Evolutionary conservation across 2,113 vertebrate species (phyloP).

Genomic region (Rhinolophus sinicus): DNA sequence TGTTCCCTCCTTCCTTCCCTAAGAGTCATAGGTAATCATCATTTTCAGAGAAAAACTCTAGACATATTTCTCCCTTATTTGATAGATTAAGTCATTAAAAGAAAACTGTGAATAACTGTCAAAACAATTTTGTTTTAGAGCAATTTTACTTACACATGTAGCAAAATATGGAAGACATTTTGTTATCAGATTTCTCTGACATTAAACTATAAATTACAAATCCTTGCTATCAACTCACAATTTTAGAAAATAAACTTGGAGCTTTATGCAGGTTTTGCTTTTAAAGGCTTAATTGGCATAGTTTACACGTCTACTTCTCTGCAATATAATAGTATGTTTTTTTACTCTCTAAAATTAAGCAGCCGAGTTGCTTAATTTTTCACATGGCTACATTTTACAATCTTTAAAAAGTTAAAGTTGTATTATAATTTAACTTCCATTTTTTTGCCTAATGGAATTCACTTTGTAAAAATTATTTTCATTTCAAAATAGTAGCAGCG

Average conservation of each 20-base stretch:
- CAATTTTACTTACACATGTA: neutral
- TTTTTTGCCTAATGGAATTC: conserved; percentile 1
- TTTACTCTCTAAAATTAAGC: conserved; percentile 12
- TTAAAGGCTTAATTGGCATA: conserved; percentile 39
- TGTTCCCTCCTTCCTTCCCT: neutral
- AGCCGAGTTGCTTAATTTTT: neutral
- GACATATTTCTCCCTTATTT: neutral
- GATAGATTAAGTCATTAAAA: neutral
- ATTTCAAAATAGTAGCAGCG: neutral
- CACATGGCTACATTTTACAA: conserved; percentile 2
- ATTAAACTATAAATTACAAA: neutral
- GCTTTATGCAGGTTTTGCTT: conserved; percentile 9
- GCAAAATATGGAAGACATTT: neutral
- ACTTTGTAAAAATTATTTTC: conserved; percentile 50
- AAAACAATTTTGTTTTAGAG: neutral
- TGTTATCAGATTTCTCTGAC: neutral
- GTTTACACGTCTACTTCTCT: neutral
- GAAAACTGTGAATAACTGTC: conserved; percentile 4
- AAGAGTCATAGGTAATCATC: neutral
- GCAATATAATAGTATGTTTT: neutral
- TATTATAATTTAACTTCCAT: neutral
- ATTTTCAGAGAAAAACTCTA: neutral
- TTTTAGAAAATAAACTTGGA: conserved; percentile 11
- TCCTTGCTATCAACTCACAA: neutral
- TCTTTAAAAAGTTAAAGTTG: neutral